These are phyloP conservation scores for Lycocerus yunnanus DNA, from an alignment of 2,888 invertebrate genomes.

Conservation along the genomic window DNA sequence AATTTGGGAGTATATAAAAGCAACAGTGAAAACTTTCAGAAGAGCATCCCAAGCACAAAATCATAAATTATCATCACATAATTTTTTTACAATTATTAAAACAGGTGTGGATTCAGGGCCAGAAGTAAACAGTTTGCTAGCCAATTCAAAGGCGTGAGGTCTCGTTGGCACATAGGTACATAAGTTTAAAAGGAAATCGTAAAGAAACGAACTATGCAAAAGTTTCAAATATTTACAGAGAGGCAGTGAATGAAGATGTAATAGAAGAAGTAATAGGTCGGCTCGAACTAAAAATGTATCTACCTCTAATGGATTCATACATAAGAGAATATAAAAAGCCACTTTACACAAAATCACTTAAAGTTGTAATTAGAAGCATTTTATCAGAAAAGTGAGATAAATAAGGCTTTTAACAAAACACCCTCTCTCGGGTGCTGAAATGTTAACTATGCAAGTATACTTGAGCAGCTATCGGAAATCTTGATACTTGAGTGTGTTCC, in stretches of 20 bases:
- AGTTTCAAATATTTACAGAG: no score
- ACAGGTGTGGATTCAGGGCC: no score
- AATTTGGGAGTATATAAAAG: no score
- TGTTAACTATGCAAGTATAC: slow-evolving; percentile 16
- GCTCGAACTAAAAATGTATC: background rate
- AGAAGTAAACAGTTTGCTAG: no score
- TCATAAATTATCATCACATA: no score
- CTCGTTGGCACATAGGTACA: no score
- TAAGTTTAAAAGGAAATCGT: no score
- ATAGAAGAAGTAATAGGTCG: background rate
- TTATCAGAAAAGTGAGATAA: slow-evolving; percentile 28
- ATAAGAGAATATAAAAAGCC: background rate
- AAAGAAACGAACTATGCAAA: no score
- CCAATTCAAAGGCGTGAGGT: no score
- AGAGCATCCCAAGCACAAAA: no score
- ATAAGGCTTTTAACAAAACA: slow-evolving; percentile 33
- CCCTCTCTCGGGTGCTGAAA: slow-evolving; percentile 34
- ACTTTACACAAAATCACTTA: slow-evolving; percentile 16
- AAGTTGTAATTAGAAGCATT: slow-evolving; percentile 24
- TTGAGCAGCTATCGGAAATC: background rate
- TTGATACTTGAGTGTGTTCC: background rate
- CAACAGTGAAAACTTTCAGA: no score
- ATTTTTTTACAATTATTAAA: no score
- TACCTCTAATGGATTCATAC: background rate
- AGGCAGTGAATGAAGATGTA: background rate